Base-by-base conservation (phyloP, 2,888 invertebrate species). In the Calephelis perditalis region DNA sequence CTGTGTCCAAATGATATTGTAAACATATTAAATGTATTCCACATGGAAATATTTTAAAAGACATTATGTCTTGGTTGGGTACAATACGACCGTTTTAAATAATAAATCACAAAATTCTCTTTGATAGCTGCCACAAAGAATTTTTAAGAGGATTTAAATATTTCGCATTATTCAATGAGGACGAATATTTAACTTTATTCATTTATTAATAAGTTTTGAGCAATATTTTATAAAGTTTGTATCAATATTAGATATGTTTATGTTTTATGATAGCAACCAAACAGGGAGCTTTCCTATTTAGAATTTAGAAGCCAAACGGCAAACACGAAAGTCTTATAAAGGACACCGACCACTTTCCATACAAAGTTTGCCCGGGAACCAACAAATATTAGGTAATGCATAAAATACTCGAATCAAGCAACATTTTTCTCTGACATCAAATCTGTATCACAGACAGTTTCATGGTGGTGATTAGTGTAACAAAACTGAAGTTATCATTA, bases 11-110 rank as follows among this genome's bases (percentile, higher is more conserved):
- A 49, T 9, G 15, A 9, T 15, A 49, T 49, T 49, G 26, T 49
- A 8, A 15, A 26, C 15, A 47, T 47, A 8, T 47, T 12, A 12
- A 47, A 47, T 47, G 8, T 15, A 47, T 47, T 12, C 15, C 15
- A 47, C n/a, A 47, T 47, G 10, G n/a, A 15, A 47, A 47, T 12
- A 47, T 47, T 47, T 26, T 26, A 26, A 26, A 26, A 26, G 26
- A 12, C 15, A 15, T 47, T 12, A 12, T 6, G 7, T 47, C 12
- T 47, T 47, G 12, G 46, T n/a, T 47, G n/a, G 7, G 46, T 12
- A 47, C n/a, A 47, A 47, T 12, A 47, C 46, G 12, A 47, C 46
- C 46, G 46, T 12, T 47, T 47, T 47, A 47, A 47, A 47, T 47
- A 47, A 12, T 47, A 12, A 7, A 47, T 47, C 12, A 47, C 46